phyloP scores from a whole-genome alignment of 1,140 invertebrate genomes.

The Homarus americanus region DNA sequence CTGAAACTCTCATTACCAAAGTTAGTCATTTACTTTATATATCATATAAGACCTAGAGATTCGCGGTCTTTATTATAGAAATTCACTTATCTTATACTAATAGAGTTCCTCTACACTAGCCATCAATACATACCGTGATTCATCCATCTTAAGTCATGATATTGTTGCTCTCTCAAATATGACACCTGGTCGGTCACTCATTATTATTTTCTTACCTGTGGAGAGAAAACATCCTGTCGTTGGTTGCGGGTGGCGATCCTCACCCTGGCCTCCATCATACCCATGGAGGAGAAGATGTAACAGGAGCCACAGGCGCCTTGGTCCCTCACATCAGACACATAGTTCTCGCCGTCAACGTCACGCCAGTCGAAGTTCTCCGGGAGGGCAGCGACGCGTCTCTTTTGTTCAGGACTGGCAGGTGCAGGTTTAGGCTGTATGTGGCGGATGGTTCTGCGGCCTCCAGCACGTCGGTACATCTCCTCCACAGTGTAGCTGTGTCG shows the following conservation, averaged over 20 bases:
- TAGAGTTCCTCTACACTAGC: too few species aligned
- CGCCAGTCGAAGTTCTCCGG: conserved; percentile 81
- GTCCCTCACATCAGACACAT: conserved; percentile 79
- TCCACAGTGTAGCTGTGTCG: conserved; percentile 75
- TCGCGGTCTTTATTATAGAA: too few species aligned
- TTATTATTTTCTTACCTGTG: conserved; percentile 79
- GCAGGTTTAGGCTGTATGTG: conserved; percentile 11
- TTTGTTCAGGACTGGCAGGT: conserved; percentile 38
- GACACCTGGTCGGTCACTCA: too few species aligned
- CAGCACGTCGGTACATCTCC: conserved; percentile 77
- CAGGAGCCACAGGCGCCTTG: conserved; percentile 80
- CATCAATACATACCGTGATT: too few species aligned
- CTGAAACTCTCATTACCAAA: too few species aligned
- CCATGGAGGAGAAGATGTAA: conserved; percentile 81
- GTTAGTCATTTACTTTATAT: too few species aligned
- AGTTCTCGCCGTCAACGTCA: conserved; percentile 80
- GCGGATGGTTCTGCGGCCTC: conserved; percentile 75
- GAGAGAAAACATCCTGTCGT: conserved; percentile 77
- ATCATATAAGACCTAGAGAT: too few species aligned
- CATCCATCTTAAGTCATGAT: too few species aligned
- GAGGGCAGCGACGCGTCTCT: conserved; percentile 75
- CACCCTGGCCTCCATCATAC: conserved; percentile 79
- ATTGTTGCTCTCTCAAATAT: too few species aligned
- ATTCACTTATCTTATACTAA: too few species aligned
- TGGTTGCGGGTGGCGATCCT: conserved; percentile 79